phyloP scores from a whole-genome alignment of 2,797 vertebrate genomes.

The Hephaestus fuliginosus region DNA sequence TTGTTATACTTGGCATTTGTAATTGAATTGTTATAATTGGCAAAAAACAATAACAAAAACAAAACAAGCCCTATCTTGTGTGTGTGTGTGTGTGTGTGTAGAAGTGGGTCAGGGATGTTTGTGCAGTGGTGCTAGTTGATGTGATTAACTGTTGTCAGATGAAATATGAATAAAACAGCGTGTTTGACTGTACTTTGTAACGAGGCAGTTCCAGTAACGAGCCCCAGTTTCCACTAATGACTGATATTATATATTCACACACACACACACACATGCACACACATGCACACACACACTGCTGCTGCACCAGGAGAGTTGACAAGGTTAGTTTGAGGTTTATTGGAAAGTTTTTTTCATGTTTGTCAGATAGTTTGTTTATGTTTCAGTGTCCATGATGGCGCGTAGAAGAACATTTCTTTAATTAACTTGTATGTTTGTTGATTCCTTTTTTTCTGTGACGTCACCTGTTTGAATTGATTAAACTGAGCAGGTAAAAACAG shows the following conservation, averaged over 20 bases:
- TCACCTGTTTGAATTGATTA: no score
- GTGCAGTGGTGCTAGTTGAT: constrained; percentile 44
- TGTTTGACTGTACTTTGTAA: constrained; percentile 51
- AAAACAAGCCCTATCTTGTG: constrained; percentile 1
- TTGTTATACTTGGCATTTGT: not conserved
- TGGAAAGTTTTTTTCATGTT: constrained; percentile 11
- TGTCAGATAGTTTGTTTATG: constrained; percentile 11
- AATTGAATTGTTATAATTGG: constrained; percentile 48
- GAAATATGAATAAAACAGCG: constrained; percentile 65
- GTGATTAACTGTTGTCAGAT: constrained; percentile 51
- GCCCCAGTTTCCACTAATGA: constrained; percentile 58
- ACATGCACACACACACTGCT: constrained; percentile 20
- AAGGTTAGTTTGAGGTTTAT: not conserved
- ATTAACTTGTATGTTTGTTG: not conserved
- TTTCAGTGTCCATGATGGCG: not conserved
- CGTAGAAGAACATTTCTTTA: not conserved
- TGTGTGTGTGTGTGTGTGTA: not conserved
- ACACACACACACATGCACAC: constrained; percentile 24
- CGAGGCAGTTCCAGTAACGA: constrained; percentile 49
- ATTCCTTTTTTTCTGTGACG: not conserved
- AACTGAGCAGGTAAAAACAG: no score
- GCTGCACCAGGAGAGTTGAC: not conserved
- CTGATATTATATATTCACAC: constrained; percentile 41
- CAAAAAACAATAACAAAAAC: not conserved
- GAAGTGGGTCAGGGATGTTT: constrained; percentile 51